Base-by-base conservation (phyloP, 2,797 vertebrate genomes). In the Poeciliopsis gracilis region DNA sequence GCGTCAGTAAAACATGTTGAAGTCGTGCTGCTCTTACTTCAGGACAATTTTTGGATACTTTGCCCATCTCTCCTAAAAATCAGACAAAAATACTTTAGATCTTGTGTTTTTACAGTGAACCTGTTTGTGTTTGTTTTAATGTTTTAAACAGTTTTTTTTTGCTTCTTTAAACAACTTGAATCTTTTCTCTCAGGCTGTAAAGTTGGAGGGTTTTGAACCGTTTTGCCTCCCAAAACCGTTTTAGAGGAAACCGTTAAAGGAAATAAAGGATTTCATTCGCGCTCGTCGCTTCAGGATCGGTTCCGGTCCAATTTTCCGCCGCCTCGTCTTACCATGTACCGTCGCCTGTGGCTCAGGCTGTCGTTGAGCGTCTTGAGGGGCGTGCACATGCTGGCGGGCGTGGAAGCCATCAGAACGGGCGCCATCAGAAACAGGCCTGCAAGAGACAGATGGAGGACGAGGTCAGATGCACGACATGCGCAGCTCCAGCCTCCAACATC, bases 301-400 rank as follows among this genome's bases (percentile, higher is more conserved):
- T 4, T 53, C 45, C 5, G 28, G 49, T 57, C 45, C 66, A 41
- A 1, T 59, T 3, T 9, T 77, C 7, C 38, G 23, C 12, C 20
- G 20, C 20, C 28, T 10, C 38, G 63, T 77, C 94, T 95, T 91
- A 96, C 96, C 96, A 96, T 94, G 90, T 90, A 96, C 23, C 89
- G 93, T 43, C 92, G 92, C 87, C 94, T 92, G 79, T 93, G 88
- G 78, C 89, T 94, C 55, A 96, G 94, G 82, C 85, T 94, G 79
- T 90, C 81, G 18, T 91, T 92, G 83, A 96, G 84, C 0, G 95
- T 94, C 84, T 57, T 91, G 82, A 96, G 69, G 13, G 94, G 87
- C 10, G 57, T 92, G 83, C 96, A 96, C 90, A 95, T 84, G 72
- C 77, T 87, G 46, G 89, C 51, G 5, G 90, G 83, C 0, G 76